Base-by-base conservation (phyloP, 2,113 vertebrate species). In the Oncorhynchus nerka region DNA sequence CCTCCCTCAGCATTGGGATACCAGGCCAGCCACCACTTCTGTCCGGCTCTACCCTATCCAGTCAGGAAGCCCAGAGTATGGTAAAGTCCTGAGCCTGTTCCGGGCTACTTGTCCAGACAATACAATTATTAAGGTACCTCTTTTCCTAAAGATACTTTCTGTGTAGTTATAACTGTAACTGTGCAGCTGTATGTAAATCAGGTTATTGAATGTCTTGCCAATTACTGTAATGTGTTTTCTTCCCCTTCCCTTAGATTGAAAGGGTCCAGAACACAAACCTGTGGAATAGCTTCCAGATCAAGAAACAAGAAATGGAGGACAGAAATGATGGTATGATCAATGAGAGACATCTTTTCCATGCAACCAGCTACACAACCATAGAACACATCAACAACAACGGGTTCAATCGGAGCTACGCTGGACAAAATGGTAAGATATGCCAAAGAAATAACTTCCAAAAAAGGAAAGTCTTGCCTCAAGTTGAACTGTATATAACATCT, bases 1-100 rank as follows among this genome's bases (percentile, higher is more conserved):
- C 9, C 5, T 94, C 3, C 96, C 96, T 48, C 19, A 4, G 0
- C 4, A 90, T 2, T 97, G 96, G 96, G 85, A 83, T 51, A 2
- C 65, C 48, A 95, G 96, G 94, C 39, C 78, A 68, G 1, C 81
- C 16, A 70, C 9, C 3, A 75, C 57, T 0, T 24, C 70, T 0
- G 16, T 69, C 89, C 76, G 76, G 59, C 8, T 79, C 48, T 82
- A 94, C 71, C 0, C 11, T 2, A 74, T 98, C 3, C 20, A 74
- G 0, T 13, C 86, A 6, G 67, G 15, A 0, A 32, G 74, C n/a
- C 0, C 30, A 2, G 95, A 97, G 76, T 91, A 95, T 30, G 15
- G 0, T 0, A 59, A 51, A 0, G 90, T 96, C 73, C 78, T 87
- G 65, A 65, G 0, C 0, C 71, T 8, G 5, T 96, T 97, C 71